These are phyloP conservation scores for Chrysopa pallens DNA, from an alignment of 1,140 invertebrate genomes.

Conservation along the genomic window DNA sequence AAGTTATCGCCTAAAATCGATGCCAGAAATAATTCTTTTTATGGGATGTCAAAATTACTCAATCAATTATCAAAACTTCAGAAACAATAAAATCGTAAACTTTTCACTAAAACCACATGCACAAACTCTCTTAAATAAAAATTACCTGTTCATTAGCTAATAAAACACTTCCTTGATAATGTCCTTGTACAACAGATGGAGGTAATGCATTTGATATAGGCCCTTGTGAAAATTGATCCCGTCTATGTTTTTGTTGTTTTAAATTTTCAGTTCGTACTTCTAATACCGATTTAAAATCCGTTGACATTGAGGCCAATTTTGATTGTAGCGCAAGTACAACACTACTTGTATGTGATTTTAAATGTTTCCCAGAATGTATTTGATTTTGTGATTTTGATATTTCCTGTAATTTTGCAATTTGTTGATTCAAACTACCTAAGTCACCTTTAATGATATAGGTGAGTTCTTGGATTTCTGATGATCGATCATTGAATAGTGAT, in stretches of 20 bases:
- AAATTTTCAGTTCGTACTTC: slow-evolving; percentile 85
- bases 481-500: slow-evolving; percentile 91
- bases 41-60: too few species aligned
- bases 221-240: slow-evolving; percentile 86
- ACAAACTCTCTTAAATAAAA: too few species aligned
- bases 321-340: slow-evolving; percentile 90
- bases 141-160: neutral
- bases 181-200: slow-evolving; percentile 39
- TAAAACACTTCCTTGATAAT: slow-evolving; percentile 16
- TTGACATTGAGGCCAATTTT: slow-evolving; percentile 90
- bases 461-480: slow-evolving; percentile 90
- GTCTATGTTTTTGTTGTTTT: slow-evolving; percentile 81
- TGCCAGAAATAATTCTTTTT: too few species aligned
- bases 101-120: too few species aligned
- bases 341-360: slow-evolving; percentile 89
- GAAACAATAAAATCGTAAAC: too few species aligned
- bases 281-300: slow-evolving; percentile 86
- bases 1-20: too few species aligned
- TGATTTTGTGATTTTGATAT: slow-evolving; percentile 51
- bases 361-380: slow-evolving; percentile 48
- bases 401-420: slow-evolving; percentile 78
- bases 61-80: too few species aligned
- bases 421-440: slow-evolving; percentile 83
- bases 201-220: slow-evolving; percentile 46
- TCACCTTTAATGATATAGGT: slow-evolving; percentile 97